Conservation (phyloP, 2,888 invertebrate species). For the Peribatodes rhomboidaria region DNA sequence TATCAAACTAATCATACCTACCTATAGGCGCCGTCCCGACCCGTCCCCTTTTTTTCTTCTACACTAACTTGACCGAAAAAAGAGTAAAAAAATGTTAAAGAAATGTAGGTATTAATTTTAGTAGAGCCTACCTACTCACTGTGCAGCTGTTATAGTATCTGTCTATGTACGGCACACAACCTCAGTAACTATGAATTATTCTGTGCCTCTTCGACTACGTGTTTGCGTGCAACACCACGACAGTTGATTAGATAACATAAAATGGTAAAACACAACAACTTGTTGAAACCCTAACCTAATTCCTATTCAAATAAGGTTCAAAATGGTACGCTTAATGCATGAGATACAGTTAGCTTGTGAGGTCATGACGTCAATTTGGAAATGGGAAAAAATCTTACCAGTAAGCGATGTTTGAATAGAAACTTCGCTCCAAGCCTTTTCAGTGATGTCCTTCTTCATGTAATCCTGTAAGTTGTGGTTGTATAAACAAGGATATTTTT, state of each 20-base stretch:
- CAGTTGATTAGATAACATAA: constrained; percentile 13
- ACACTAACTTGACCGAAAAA: too few relatives aligned
- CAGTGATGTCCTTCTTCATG: constrained; percentile 58
- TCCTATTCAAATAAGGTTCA: not conserved
- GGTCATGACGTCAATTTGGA: constrained; percentile 8
- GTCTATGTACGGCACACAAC: not conserved
- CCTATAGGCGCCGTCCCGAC: too few relatives aligned
- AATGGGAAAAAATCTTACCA: constrained; percentile 47
- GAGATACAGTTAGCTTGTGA: not conserved
- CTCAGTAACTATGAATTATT: not conserved
- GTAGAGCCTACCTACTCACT: too few relatives aligned
- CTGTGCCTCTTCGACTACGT: constrained; percentile 13
- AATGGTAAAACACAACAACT: not conserved
- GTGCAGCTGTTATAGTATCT: too few relatives aligned
- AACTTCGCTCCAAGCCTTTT: constrained; percentile 61
- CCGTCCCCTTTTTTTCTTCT: too few relatives aligned
- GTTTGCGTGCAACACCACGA: constrained; percentile 27
- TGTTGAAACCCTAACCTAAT: constrained; percentile 2
- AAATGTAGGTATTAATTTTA: too few relatives aligned
- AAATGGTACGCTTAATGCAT: not conserved
- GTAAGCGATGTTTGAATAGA: constrained; percentile 52
- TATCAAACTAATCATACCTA: too few relatives aligned
- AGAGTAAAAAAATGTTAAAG: too few relatives aligned
- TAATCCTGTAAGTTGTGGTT: constrained; percentile 58
- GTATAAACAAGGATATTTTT: constrained; percentile 59